Conservation (phyloP, 2,797 vertebrate genomes). For the Craterocephalus amniculus region DNA sequence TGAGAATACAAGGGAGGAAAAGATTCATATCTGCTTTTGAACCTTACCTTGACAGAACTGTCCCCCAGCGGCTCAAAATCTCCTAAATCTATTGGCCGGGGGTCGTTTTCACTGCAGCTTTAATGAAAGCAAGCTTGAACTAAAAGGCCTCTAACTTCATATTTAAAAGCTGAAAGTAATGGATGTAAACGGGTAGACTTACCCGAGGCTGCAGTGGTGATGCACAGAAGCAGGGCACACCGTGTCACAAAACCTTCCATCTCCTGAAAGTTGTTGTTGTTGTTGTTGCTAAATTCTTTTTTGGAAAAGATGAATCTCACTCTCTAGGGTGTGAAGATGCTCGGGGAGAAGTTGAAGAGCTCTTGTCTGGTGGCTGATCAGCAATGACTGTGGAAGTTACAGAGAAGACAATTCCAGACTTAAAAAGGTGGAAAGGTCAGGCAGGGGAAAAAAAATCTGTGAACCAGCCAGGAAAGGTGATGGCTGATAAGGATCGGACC, state of each 20-base stretch:
- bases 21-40: slow-evolving; percentile 37
- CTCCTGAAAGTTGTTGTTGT: slow-evolving; percentile 32
- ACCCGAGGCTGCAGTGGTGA: slow-evolving; percentile 70
- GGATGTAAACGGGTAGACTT: slow-evolving; percentile 35
- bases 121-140: slow-evolving; percentile 6
- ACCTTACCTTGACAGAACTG: slow-evolving; percentile 26
- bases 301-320: slow-evolving; percentile 28
- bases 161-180: slow-evolving; percentile 2
- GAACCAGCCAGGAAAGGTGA: slow-evolving; percentile 20
- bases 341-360: slow-evolving; percentile 35
- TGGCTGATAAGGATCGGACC: slow-evolving; percentile 22
- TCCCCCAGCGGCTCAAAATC: not conserved
- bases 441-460: not conserved
- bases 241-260: slow-evolving; percentile 66
- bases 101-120: not conserved
- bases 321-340: slow-evolving; percentile 45
- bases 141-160: not conserved
- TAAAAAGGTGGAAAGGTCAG: slow-evolving; percentile 57
- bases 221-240: slow-evolving; percentile 61
- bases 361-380: slow-evolving; percentile 47
- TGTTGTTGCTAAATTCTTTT: too few species aligned
- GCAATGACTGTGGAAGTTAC: slow-evolving; percentile 42
- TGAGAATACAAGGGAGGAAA: slow-evolving; percentile 4
- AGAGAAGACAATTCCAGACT: slow-evolving; percentile 57
- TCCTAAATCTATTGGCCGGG: not conserved